Evolutionary conservation across 2,888 invertebrate genomes (phyloP), one percentile per base, ranked within the genome.

Genomic region (Lasioglossum malachurum): DNA sequence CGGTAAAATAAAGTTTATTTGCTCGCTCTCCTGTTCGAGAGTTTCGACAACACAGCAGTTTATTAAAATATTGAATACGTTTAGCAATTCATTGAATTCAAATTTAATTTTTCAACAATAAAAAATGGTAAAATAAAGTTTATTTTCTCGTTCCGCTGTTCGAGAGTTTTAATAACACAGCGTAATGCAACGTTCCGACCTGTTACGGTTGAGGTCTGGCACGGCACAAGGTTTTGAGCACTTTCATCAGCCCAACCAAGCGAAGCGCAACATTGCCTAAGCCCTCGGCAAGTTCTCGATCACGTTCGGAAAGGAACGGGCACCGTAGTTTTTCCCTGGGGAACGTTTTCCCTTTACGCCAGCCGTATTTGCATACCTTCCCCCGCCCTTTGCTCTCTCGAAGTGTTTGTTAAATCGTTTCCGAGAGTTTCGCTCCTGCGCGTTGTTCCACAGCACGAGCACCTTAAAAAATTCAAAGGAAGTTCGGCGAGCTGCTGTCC

Each of bases 391-490:
- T 7, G n/a, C 31, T 35, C 23, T 12, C 12, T 38, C 44, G 38
- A 46, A 71, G 71, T 41, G 41, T 80, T 82, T 80, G 75, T 75
- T 57, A 80, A 83, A 27, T 46, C n/a, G 19, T 44, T 76, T 49
- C 44, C 31, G 49, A 27, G 3, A 12, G 23, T 60, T 72, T 53
- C 10, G 16, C 31, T 31, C 0, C 12, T 5, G 10, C 41, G 7
- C 31, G 31, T 31, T 64, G 27, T 31, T 64, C 5, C 31, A 31
- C 5, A n/a, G 23, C 3, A n/a, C 53, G 53, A 31, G 31, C 12
- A 14, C 14, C 60, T 60, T 60, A 31, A 31, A 64, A 31, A 16
- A 16, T 64, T 64, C 16, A 64, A 7, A 16, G 60, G 16, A 31
- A 64, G 31, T 31, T 31, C 60, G 31, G 60, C 1, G 14, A 16